These are phyloP conservation scores for Phocides pigmalion DNA, from an alignment of 1,140 invertebrate genomes.

Conservation along the genomic window DNA sequence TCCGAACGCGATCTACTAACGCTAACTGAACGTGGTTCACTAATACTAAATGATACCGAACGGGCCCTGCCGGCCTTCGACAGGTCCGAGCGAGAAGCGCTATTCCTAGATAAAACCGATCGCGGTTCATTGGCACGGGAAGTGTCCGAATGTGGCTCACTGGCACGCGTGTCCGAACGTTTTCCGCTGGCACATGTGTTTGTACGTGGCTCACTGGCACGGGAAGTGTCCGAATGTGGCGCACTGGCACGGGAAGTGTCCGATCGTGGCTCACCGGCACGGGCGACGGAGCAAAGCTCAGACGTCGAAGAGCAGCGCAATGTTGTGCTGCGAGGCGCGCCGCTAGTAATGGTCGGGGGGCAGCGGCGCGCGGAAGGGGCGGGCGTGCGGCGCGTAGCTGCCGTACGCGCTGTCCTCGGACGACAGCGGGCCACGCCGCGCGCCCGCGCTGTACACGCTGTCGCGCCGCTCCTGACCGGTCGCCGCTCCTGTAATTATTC, in stretches of 20 bases:
- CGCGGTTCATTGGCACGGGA: neutral
- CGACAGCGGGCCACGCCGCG: constrained; percentile 59
- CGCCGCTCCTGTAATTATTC: constrained; percentile 47
- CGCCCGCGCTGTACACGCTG: constrained; percentile 61
- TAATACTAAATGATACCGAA: constrained; percentile 24
- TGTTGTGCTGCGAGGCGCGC: constrained; percentile 77
- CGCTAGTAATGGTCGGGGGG: constrained; percentile 74
- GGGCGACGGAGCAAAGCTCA: constrained; percentile 36
- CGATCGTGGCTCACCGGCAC: neutral
- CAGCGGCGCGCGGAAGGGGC: constrained; percentile 42
- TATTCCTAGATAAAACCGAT: constrained; percentile 4
- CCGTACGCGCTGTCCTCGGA: constrained; percentile 72
- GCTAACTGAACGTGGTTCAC: constrained; percentile 17
- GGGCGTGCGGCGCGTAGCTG: constrained; percentile 52
- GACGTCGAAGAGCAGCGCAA: constrained; percentile 78
- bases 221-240: neutral
- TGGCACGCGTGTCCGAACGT: neutral
- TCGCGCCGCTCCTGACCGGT: constrained; percentile 63
- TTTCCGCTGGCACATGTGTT: no score
- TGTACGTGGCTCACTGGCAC: constrained; percentile 1
- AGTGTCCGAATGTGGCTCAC: neutral
- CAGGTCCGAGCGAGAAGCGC: constrained; percentile 9
- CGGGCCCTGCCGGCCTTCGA: constrained; percentile 6
- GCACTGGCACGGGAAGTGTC: constrained; percentile 10
- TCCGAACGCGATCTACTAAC: constrained; percentile 10